Percentiles rank a stretch among this genome's conserved stretches.
Evolutionary conservation across 2,888 invertebrate genomes (phyloP).

Genomic region (Apodemia duryi): DNA sequence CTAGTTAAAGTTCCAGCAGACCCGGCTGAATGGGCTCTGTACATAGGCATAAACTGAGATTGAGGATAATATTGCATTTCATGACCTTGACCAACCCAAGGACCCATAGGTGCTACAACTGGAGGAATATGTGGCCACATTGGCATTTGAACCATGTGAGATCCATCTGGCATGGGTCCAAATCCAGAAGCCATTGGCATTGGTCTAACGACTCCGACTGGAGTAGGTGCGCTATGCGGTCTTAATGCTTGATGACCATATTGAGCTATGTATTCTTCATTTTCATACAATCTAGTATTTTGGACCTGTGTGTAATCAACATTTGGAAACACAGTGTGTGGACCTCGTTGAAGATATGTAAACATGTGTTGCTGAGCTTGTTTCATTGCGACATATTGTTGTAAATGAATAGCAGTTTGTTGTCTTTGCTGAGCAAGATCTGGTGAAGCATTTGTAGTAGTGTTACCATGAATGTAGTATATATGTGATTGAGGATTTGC

Average conservation of each 20-base stretch:
- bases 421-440: constrained; percentile 68
- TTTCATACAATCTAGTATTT: constrained; percentile 55
- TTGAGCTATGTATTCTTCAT: constrained; percentile 56
- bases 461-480: constrained; percentile 68
- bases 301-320: constrained; percentile 52
- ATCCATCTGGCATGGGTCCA: constrained; percentile 50
- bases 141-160: constrained; percentile 65
- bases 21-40: constrained; percentile 67
- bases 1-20: constrained; percentile 70
- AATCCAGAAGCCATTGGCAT: constrained; percentile 55
- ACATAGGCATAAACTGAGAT: constrained; percentile 66
- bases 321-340: constrained; percentile 66
- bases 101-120: constrained; percentile 58
- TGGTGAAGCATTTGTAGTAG: constrained; percentile 48
- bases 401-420: constrained; percentile 70
- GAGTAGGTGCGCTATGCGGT: constrained; percentile 63
- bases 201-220: constrained; percentile 56
- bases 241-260: constrained; percentile 59
- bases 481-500: constrained; percentile 55
- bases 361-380: constrained; percentile 76
- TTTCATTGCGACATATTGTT: constrained; percentile 76
- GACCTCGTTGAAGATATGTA: constrained; percentile 62
- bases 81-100: constrained; percentile 58
- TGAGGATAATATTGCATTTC: constrained; percentile 73
- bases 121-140: constrained; percentile 67